Evolutionary conservation across 2,797 vertebrate species (phyloP), one percentile per base, ranked within the genome.

Genomic region (Channa striata): DNA sequence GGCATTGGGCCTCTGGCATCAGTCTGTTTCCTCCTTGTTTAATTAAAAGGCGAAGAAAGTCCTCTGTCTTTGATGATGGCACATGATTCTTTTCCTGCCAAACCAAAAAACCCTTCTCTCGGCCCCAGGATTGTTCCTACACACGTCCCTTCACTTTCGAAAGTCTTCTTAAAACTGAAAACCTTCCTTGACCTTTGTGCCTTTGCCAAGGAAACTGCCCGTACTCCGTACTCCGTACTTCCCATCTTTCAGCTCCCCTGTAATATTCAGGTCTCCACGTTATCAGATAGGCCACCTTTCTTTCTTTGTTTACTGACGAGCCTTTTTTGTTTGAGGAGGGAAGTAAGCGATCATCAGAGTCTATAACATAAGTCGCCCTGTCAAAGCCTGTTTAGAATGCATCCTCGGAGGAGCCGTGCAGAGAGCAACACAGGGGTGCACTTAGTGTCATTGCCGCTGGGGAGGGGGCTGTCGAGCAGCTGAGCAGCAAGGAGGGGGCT

Each of bases 41-140:
- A 93, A 95, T 95, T 94, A 95, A 94, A 94, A 91, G 90, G 90
- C 86, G 93, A 87, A 86, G 93, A 94, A 93, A 94, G 86, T 88
- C 84, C 76, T 89, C 88, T 80, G 83, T 90, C 84, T 81, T 81
- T 74, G 87, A 89, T 86, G 85, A 86, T 70, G 84, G 82, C 80
- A 80, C 86, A 81, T 54, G 68, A 81, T 74, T 81, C 67, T 69
- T 65, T 72, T 68, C 62, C 65, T 53, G 75, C 82, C 81, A 83
- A 70, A 33, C 68, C 68, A 58, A 66, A 86, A 80, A 71, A 14
- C 42, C 42, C 43, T 80, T 74, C 74, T 82, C 67, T 73, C 72
- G 43, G 81, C 73, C 52, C 56, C 51, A 36, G 76, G 72, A 74
- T 65, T 46, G 33, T 43, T 49, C 39, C 40, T 56, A 14, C 33